Percentiles rank a stretch among this genome's conserved stretches.
Evolutionary conservation across 2,888 invertebrate species (phyloP).

Genomic region (Tenthredo notha): DNA sequence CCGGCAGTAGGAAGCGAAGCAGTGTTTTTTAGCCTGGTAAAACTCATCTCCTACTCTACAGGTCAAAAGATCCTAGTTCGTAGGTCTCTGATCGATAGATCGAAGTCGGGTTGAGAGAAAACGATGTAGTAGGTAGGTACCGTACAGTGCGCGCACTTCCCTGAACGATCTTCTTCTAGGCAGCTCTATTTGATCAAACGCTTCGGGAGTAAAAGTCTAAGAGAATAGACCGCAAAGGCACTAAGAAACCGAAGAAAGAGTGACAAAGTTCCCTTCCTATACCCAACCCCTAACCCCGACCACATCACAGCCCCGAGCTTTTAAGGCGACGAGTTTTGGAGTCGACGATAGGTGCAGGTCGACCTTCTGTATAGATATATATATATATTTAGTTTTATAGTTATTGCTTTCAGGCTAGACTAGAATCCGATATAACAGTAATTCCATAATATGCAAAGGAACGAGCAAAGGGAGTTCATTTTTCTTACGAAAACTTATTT

Average conservation of each 20-base stretch:
- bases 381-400: constrained; percentile 15
- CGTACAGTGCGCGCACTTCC: constrained; percentile 22
- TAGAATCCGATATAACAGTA: neutral
- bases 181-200: constrained; percentile 50
- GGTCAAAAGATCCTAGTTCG: constrained; percentile 43
- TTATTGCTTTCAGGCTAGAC: constrained; percentile 33
- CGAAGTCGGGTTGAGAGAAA: neutral
- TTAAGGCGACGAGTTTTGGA: constrained; percentile 50
- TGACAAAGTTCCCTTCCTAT: constrained; percentile 26
- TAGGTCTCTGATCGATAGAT: constrained; percentile 30
- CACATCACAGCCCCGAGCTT: constrained; percentile 35
- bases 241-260: constrained; percentile 23
- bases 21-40: constrained; percentile 39
- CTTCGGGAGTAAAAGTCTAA: constrained; percentile 45
- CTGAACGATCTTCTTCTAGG: constrained; percentile 43
- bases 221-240: constrained; percentile 43
- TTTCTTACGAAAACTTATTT: neutral
- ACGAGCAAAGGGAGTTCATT: no score
- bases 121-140: constrained; percentile 20
- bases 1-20: neutral
- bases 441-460: neutral
- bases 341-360: neutral
- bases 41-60: constrained; percentile 20
- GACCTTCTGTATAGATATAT: neutral
- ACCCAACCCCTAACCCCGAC: neutral